These are phyloP conservation scores for Eolophus roseicapilla DNA, from an alignment of 2,113 vertebrate species.

Conservation along the genomic window DNA sequence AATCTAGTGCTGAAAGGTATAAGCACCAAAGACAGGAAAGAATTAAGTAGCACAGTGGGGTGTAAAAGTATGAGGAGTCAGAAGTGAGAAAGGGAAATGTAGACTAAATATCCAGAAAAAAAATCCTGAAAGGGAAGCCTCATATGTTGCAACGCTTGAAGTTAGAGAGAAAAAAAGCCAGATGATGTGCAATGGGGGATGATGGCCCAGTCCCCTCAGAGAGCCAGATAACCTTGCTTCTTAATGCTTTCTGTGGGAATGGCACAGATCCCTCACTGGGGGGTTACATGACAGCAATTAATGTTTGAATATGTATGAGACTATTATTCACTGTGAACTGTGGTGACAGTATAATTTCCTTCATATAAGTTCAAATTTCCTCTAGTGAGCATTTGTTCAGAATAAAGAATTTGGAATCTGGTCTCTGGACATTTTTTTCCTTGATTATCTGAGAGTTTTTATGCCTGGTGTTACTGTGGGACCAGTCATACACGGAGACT, in stretches of 20 bases:
- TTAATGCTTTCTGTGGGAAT: background rate
- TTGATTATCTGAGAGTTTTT: background rate
- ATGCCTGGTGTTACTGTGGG: background rate
- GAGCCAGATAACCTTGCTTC: background rate
- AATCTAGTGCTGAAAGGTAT: background rate
- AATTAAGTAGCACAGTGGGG: background rate
- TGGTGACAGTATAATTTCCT: background rate
- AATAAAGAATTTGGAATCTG: background rate
- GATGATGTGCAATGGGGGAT: background rate
- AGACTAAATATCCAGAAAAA: background rate
- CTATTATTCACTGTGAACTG: background rate
- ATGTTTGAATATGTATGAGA: background rate
- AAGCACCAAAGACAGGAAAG: background rate
- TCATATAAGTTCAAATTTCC: background rate
- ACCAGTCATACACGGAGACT: background rate
- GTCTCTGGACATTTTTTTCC: background rate
- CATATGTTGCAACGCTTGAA: background rate
- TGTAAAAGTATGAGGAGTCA: background rate
- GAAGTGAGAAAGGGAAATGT: background rate
- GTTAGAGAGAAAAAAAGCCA: background rate
- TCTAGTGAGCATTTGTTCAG: background rate
- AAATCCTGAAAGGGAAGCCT: background rate
- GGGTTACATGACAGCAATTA: background rate
- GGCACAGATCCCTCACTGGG: background rate
- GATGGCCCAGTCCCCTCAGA: fast-evolving